Base-by-base conservation (phyloP, 2,113 vertebrate genomes). In the Ceyx margarethae region DNA sequence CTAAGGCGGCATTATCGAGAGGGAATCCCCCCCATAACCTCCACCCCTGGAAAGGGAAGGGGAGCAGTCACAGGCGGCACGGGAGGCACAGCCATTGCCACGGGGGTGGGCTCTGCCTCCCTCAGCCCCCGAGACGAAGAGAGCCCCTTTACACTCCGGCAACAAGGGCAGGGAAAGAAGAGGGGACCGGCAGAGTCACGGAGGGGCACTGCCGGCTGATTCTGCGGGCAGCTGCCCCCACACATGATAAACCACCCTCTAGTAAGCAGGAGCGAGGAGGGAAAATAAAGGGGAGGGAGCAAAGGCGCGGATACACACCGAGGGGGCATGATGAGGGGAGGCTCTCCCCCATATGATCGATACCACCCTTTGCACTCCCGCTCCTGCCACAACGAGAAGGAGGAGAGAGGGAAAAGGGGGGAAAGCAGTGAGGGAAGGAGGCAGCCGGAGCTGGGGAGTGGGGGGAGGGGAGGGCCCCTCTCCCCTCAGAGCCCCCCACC, bases 381-480 rank as follows among this genome's bases (percentile, higher is more conserved):
- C 93, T 96, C 97, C 94, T 96, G 96, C 95, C 96, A 96, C 94
- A 88, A 90, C 97, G 92, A 94, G 82, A 90, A 94, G 92, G 92
- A 93, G 89, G 93, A 93, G 83, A 82, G 94, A 89, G 89, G 93
- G 85, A 54, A 95, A 91, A 94, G 93, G 90, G 91, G 88, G 93
- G 83, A 93, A 82, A 82, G 87, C 91, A 83, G 87, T 51, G 71
- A 73, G 81, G 85, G 86, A 90, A 90, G 87, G 83, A 89, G 91
- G 92, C 85, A 94, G 92, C 89, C 93, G 71, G 91, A 81, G 93
- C 92, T 85, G 82, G 77, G 72, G 90, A 85, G 87, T 91, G 89
- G 91, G 93, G 93, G 93, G 93, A 94, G 91, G 95, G 94, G 93
- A 92, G 90, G 92, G 85, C 91, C 92, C 91, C 93, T 91, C 91